Base-by-base conservation (phyloP, 2,888 invertebrate genomes). In the Cataglyphis livida region DNA sequence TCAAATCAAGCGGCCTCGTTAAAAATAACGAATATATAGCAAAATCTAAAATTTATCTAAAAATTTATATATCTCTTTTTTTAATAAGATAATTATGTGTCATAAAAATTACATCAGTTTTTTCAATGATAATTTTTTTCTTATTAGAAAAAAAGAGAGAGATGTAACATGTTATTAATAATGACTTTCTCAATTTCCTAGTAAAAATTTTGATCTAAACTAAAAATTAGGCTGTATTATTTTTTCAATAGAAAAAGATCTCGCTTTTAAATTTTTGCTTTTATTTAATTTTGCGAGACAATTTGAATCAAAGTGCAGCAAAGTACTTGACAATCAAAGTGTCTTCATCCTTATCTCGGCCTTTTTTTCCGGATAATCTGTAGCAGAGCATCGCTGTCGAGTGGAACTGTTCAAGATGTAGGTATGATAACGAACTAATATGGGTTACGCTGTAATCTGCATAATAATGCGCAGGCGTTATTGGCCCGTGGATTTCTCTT, bases 361-460 rank as follows among this genome's bases (percentile, higher is more conserved):
- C 32, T 78, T 78, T 73, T 81, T 73, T 81, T 71, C 61, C 61
- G 12, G 41, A 51, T 82, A 83, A 84, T 87, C 87, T 85, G 87
- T 83, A 81, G 68, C 54, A 76, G n/a, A 51, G 64, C 62, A 73
- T 73, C 76, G 76, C 62, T 35, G 81, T 65, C 74, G 86, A 61
- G 61, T 21, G 71, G 85, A 84, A 87, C 86, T 91, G 92, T 91
- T 93, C 91, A 91, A 93, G 93, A 93, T 93, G 92, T 91, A 89
- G 90, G 91, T 86, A 90, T 87, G 94, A 94, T 94, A 94, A 93
- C 92, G 92, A 94, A 93, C 94, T 93, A 93, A 94, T 94, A 93
- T 92, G 91, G 92, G 93, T 93, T 94, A 93, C 93, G 89, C 90
- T 91, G 91, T 92, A 94, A 94, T 94, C 92, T 94, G 93, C 94